Conservation (phyloP, 30 jellyfish, hydroid and myxozoan genomes). For the Aurelia aurita region DNA sequence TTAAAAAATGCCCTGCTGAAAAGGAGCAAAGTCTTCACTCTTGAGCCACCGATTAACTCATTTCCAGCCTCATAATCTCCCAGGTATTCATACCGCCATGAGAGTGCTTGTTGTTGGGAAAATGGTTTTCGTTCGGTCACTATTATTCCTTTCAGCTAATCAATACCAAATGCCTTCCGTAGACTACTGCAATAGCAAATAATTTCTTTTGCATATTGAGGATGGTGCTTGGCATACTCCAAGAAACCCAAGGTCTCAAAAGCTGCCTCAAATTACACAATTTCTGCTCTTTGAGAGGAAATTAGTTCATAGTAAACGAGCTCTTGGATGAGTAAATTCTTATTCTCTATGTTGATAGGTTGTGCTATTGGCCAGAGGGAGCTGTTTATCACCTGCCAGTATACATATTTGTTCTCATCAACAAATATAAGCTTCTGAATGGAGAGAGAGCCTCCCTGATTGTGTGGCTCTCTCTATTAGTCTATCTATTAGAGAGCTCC, state of each 20-base stretch:
- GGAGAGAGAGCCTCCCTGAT: no score
- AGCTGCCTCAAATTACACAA: neutral
- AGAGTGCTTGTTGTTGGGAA: conserved; percentile 1
- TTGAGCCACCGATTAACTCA: conserved; percentile 17
- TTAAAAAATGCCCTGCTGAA: no score
- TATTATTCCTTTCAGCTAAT: neutral
- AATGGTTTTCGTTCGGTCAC: conserved; percentile 3
- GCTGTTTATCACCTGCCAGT: neutral
- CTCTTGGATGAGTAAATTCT: neutral
- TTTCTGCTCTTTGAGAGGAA: neutral
- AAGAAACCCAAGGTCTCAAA: neutral
- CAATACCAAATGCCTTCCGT: conserved; percentile 4
- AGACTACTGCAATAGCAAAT: neutral
- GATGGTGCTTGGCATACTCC: neutral
- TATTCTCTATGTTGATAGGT: neutral
- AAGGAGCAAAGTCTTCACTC: conserved; percentile 5
- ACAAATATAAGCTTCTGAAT: neutral
- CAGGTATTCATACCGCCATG: neutral
- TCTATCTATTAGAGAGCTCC: no score
- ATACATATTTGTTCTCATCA: neutral
- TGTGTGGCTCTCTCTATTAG: no score
- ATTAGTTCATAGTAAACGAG: neutral
- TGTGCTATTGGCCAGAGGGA: conserved; percentile 11
- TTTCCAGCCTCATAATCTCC: neutral
- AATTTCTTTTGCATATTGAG: neutral